A percentile compares a stretch with the other conserved stretches of the same genome.
Conservation (phyloP, 2,113 vertebrate species). For the Gorsachius goisagi region DNA sequence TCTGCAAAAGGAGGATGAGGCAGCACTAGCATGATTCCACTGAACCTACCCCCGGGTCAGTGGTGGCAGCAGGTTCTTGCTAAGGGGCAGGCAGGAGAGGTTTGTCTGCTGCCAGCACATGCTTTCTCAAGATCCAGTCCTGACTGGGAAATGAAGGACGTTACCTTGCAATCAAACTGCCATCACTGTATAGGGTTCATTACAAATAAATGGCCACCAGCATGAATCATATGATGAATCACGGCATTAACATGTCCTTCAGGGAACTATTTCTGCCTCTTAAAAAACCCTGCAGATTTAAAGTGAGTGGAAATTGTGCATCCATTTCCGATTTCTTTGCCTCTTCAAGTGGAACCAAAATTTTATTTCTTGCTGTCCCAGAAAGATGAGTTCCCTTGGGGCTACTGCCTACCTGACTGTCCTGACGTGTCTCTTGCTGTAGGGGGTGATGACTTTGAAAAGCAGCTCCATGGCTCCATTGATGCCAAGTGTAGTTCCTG, state of each 20-base stretch:
- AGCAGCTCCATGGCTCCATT: slow-evolving; percentile 86
- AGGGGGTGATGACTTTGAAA: slow-evolving; percentile 83
- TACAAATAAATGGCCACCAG: slow-evolving; percentile 19
- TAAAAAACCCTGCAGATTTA: slow-evolving; percentile 10
- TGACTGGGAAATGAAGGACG: background rate
- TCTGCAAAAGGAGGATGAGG: background rate
- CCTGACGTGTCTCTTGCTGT: slow-evolving; percentile 74
- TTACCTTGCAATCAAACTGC: slow-evolving; percentile 23
- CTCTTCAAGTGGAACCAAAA: slow-evolving; percentile 37
- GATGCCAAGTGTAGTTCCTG: slow-evolving; percentile 82
- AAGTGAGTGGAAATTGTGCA: slow-evolving; percentile 9
- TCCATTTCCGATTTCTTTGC: slow-evolving; percentile 40
- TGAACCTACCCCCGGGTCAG: background rate
- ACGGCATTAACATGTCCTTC: background rate
- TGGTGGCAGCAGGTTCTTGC: background rate
- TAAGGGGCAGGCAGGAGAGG: background rate
- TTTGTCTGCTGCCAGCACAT: background rate
- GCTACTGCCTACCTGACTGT: slow-evolving; percentile 82
- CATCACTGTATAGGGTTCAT: background rate
- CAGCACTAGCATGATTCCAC: background rate
- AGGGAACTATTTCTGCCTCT: slow-evolving; percentile 2
- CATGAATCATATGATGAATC: slow-evolving; percentile 48
- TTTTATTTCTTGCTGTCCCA: slow-evolving; percentile 42
- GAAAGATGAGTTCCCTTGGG: slow-evolving; percentile 11
- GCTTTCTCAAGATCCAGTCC: background rate